Conservation (phyloP, 2,113 vertebrate species). For the Isichthys henryi region DNA sequence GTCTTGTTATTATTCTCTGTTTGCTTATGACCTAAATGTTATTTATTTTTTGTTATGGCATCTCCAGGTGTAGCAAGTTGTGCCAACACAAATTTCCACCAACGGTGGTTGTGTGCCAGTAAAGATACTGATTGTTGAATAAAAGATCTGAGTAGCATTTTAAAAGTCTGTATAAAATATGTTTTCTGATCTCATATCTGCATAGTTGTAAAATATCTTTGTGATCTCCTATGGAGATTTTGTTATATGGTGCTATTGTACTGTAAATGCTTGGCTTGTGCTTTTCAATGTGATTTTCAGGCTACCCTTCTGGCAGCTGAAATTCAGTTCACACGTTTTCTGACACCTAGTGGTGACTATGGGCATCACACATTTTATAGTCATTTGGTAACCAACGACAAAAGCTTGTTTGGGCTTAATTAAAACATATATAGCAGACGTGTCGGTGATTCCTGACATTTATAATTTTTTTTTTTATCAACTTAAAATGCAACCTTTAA, state of each 20-base stretch:
- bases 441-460: not conserved
- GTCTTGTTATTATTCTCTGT: not conserved
- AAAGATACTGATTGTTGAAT: not conserved
- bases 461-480: not conserved
- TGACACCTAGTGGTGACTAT: slow-evolving; percentile 42
- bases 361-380: slow-evolving; percentile 7
- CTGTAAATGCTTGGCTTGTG: not conserved
- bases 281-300: not conserved
- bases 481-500: not conserved
- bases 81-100: not conserved
- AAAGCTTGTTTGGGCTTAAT: not conserved
- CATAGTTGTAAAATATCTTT: not conserved
- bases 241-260: not conserved
- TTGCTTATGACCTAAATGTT: not conserved
- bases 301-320: not conserved
- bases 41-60: not conserved
- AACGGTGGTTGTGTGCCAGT: not conserved
- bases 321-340: not conserved
- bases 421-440: not conserved
- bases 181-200: not conserved
- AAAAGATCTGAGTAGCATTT: not conserved
- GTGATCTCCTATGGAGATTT: not conserved
- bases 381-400: not conserved
- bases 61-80: not conserved
- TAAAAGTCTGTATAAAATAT: not conserved